These are phyloP conservation scores for Polydrusus pterygomalis DNA, from an alignment of 2,888 invertebrate genomes.

Conservation along the genomic window DNA sequence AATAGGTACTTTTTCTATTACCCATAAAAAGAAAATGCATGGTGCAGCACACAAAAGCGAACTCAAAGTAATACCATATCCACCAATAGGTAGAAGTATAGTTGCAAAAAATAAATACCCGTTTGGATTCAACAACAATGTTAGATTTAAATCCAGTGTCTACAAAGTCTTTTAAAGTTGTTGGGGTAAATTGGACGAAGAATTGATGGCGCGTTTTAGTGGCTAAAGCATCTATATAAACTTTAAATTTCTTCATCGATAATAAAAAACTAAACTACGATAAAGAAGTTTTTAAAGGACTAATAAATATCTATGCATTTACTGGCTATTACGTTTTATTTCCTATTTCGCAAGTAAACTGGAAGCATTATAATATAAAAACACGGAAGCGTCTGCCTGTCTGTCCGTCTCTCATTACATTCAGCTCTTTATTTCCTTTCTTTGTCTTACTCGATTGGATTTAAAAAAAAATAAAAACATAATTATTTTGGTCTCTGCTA, in stretches of 20 bases:
- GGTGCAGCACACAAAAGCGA: too few species aligned
- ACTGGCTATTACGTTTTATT: slow-evolving; percentile 12
- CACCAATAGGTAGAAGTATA: too few species aligned
- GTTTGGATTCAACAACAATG: not conserved
- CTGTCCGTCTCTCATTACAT: not conserved
- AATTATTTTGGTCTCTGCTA: too few species aligned
- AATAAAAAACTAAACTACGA: slow-evolving; percentile 12
- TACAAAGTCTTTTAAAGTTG: slow-evolving; percentile 20
- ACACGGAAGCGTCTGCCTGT: not conserved
- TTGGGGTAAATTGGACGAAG: slow-evolving; percentile 18
- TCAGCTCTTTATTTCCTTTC: too few species aligned
- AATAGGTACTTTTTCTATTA: too few species aligned
- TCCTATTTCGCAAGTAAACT: not conserved
- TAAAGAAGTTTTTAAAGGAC: slow-evolving; percentile 9
- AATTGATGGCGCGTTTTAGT: slow-evolving; percentile 25
- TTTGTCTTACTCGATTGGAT: too few species aligned
- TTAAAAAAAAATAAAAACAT: too few species aligned
- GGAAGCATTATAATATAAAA: not conserved
- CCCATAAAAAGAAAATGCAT: too few species aligned
- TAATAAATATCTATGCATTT: slow-evolving; percentile 3
- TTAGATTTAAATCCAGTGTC: slow-evolving; percentile 18
- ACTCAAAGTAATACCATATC: too few species aligned
- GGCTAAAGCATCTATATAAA: slow-evolving; percentile 21
- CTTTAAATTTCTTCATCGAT: slow-evolving; percentile 2
- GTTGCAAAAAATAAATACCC: not conserved